Conservation (phyloP, 2,888 invertebrate species). For the Andrena fulva region DNA sequence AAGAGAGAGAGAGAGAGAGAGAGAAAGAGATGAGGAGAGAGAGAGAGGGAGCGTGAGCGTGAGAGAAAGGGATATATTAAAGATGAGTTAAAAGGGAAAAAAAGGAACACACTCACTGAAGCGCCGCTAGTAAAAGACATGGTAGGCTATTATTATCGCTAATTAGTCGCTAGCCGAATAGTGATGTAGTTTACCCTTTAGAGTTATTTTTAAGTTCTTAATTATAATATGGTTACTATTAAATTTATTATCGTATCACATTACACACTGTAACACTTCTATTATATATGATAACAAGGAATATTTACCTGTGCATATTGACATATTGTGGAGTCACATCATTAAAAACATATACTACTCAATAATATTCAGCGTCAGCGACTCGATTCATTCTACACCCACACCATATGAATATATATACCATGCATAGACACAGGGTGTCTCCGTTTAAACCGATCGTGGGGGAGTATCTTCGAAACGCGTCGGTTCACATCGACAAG, state of each 20-base stretch:
- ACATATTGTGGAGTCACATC: constrained; percentile 84
- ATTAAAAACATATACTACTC: constrained; percentile 84
- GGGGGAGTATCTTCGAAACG: too few species aligned
- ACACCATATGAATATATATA: constrained; percentile 79
- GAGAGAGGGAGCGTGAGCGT: not conserved
- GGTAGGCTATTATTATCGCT: constrained; percentile 80
- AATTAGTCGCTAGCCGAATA: constrained; percentile 79
- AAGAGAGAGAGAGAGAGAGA: constrained; percentile 6
- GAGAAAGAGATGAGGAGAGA: constrained; percentile 13
- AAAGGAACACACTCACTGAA: constrained; percentile 71
- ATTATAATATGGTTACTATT: constrained; percentile 71
- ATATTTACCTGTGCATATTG: constrained; percentile 84
- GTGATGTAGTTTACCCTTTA: constrained; percentile 80
- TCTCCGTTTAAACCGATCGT: too few species aligned
- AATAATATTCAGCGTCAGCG: constrained; percentile 80
- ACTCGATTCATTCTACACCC: constrained; percentile 84
- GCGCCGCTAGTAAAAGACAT: constrained; percentile 78
- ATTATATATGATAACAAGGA: constrained; percentile 82
- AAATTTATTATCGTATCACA: constrained; percentile 81
- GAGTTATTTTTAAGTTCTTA: constrained; percentile 82
- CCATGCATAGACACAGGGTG: constrained; percentile 77
- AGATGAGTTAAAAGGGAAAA: constrained; percentile 30
- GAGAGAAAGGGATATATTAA: constrained; percentile 35
- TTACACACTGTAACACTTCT: constrained; percentile 84
- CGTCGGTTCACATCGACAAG: too few species aligned